These are phyloP conservation scores for Bufo gargarizans DNA, from an alignment of 2,113 vertebrate species.

Conservation along the genomic window DNA sequence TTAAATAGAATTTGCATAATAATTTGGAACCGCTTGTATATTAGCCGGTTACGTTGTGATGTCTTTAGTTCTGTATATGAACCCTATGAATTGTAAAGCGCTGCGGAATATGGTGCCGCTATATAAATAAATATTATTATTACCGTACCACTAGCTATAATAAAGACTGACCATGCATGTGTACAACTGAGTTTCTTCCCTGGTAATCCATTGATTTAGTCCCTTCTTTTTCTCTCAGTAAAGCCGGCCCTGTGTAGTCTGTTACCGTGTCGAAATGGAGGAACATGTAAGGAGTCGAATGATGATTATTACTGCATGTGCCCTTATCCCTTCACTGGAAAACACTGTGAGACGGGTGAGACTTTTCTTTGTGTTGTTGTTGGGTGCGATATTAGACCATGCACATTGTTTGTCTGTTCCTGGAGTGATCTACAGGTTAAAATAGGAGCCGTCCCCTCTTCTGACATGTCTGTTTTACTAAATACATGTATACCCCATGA, in stretches of 20 bases:
- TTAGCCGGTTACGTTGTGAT: too few relatives aligned
- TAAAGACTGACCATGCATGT: not conserved
- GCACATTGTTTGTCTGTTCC: not conserved
- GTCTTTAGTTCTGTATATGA: too few relatives aligned
- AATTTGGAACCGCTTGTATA: too few relatives aligned
- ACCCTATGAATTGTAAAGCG: too few relatives aligned
- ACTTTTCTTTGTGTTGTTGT: not conserved
- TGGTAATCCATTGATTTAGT: not conserved
- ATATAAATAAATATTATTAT: too few relatives aligned
- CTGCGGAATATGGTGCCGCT: too few relatives aligned
- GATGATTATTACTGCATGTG: constrained; percentile 88
- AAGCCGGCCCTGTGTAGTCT: constrained; percentile 87
- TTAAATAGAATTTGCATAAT: too few relatives aligned
- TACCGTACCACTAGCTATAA: not conserved
- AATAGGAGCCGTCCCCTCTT: too few relatives aligned
- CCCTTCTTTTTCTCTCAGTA: constrained; percentile 74
- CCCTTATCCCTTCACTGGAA: constrained; percentile 93
- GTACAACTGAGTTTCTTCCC: not conserved
- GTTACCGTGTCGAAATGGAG: constrained; percentile 89
- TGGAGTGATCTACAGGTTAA: too few relatives aligned
- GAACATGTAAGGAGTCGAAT: constrained; percentile 86
- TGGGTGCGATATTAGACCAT: not conserved
- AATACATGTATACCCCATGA: too few relatives aligned
- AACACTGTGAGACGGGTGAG: constrained; percentile 94
- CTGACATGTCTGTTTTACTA: too few relatives aligned